These are phyloP conservation scores for Drosophila seclusa DNA, from an alignment of 2,888 invertebrate species.

Conservation along the genomic window DNA sequence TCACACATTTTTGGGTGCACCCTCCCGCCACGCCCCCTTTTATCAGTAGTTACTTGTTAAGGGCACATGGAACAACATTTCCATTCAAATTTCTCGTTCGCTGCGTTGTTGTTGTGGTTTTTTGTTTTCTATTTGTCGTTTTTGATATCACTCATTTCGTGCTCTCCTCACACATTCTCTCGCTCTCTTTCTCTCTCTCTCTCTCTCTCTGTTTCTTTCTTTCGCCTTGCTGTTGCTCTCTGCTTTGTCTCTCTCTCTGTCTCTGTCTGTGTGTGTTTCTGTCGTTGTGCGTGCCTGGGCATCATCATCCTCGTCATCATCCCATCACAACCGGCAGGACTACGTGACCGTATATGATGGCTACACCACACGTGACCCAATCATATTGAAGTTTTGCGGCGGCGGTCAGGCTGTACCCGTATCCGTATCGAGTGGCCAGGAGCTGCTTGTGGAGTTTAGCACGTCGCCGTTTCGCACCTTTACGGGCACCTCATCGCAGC, in stretches of 20 bases:
- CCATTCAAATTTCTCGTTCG: slow-evolving; percentile 67
- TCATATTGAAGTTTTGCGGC: slow-evolving; percentile 95
- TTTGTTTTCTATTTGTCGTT: slow-evolving; percentile 10
- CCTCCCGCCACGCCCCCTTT: background rate
- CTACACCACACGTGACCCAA: slow-evolving; percentile 94
- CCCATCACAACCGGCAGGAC: slow-evolving; percentile 86
- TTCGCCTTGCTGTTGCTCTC: slow-evolving; percentile 33
- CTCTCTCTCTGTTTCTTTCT: too few relatives aligned
- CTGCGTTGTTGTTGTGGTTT: slow-evolving; percentile 15
- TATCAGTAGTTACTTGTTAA: slow-evolving; percentile 35
- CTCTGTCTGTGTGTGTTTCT: slow-evolving; percentile 13
- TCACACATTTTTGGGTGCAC: slow-evolving; percentile 29
- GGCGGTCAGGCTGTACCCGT: slow-evolving; percentile 94
- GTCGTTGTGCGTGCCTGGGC: slow-evolving; percentile 14
- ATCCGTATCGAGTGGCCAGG: slow-evolving; percentile 94
- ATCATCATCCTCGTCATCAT: slow-evolving; percentile 7
- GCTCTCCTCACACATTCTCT: slow-evolving; percentile 65
- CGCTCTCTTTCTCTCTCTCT: slow-evolving; percentile 38
- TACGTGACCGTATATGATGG: slow-evolving; percentile 95
- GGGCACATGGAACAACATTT: slow-evolving; percentile 61
- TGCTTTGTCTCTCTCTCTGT: slow-evolving; percentile 22
- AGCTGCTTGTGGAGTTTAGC: slow-evolving; percentile 94
- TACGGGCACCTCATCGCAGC: slow-evolving; percentile 90
- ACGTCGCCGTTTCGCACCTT: slow-evolving; percentile 96
- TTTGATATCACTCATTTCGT: slow-evolving; percentile 69